Evolutionary conservation across 2,797 vertebrate genomes (phyloP).

Genomic region (Rallus crepitans): DNA sequence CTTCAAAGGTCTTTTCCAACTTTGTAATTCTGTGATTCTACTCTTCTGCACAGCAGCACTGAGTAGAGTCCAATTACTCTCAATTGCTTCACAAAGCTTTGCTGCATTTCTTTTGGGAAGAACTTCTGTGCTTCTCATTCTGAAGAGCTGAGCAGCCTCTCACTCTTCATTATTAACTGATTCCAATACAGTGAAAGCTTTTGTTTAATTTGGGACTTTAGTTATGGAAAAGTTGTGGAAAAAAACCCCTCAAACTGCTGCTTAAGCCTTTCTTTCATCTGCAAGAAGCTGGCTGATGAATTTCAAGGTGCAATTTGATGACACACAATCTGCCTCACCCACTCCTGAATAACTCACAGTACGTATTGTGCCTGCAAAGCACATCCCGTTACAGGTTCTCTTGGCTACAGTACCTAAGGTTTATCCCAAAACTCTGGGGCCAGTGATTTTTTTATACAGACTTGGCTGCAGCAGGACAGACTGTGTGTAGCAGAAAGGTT

Average conservation of each 20-base stretch:
- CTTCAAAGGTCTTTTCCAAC: too few relatives aligned
- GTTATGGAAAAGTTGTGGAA: background rate
- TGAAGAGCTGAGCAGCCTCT: background rate
- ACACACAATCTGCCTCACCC: background rate
- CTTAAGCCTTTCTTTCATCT: background rate
- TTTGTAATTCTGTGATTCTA: too few relatives aligned
- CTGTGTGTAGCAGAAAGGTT: background rate
- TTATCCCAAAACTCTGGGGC: background rate
- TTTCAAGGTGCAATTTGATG: background rate
- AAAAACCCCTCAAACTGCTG: background rate
- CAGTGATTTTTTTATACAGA: background rate
- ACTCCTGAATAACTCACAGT: background rate
- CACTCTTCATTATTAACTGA: background rate
- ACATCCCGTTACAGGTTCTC: background rate
- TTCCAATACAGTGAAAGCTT: background rate
- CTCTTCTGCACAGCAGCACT: background rate
- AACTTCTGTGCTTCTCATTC: background rate
- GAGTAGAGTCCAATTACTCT: background rate
- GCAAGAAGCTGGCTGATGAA: background rate
- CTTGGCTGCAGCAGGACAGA: background rate
- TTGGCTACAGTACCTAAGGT: background rate
- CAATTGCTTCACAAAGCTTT: background rate
- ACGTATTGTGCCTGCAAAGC: background rate
- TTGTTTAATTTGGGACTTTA: background rate
- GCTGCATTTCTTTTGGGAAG: background rate